Evolutionary conservation across 2,797 vertebrate genomes (phyloP), one percentile per base, ranked within the genome.

Genomic region (Gallinago nigripennis): DNA sequence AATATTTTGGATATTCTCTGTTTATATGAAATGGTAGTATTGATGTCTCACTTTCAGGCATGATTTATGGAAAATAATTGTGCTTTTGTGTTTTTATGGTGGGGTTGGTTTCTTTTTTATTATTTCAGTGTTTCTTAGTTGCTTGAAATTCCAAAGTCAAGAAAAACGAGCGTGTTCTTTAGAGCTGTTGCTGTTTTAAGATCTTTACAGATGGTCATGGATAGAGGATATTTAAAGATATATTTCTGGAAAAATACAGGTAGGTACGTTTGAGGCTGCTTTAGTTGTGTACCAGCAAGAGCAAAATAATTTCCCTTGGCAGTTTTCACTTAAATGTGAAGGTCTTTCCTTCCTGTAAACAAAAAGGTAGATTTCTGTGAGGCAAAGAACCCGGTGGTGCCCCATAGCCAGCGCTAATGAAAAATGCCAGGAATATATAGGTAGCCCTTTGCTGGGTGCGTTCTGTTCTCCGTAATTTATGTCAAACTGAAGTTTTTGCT

Each of bases 1-100:
- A 91, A 76, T 82, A 70, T 92, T 86, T 92, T 88, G 82, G 76
- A 35, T 95, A 54, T 86, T 91, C 43, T 82, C 61, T 94, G 72
- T 88, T 89, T 69, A 70, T 83, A 30, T 87, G 69, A 94, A 81
- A 76, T 18, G 28, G 31, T 83, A 54, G 56, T 90, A 80, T 58
- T 46, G 33, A 63, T 91, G 69, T 63, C 53, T 75, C 68, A 65
- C 71, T 84, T 93, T 90, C 88, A 90, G 71, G 39, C 53, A 18
- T 35, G 71, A 70, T 85, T 96, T 96, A 53, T 72, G 75, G 45
- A 71, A 84, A 90, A 82, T 86, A 77, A 82, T 65, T 45, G 50
- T 5, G 5, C 43, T 60, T 21, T 41, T 37, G 20, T 86, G 83
- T 24, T 54, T 31, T 46, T 46, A 21, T 53, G 28, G 28, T 21